Evolutionary conservation across 2,797 vertebrate species (phyloP).

Genomic region (Pangasius mekongensis): DNA sequence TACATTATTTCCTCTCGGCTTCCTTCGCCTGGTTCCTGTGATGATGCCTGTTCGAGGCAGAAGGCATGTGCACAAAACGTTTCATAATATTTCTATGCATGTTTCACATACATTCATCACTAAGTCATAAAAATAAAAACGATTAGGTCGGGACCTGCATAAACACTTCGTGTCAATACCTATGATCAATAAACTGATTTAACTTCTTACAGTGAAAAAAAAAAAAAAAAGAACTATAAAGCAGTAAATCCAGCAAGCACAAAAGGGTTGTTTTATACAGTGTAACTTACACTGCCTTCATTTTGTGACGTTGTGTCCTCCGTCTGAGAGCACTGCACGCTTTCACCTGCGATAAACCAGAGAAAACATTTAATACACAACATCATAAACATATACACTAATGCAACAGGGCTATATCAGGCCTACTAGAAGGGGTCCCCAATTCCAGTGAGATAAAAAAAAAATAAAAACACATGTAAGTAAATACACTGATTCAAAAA

Average conservation of each 20-base stretch:
- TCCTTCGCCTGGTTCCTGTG: neutral
- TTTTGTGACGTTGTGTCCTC: constrained; percentile 23
- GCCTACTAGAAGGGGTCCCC: neutral
- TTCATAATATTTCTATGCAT: neutral
- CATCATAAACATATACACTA: neutral
- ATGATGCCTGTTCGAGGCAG: neutral
- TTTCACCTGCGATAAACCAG: constrained; percentile 32
- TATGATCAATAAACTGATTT: neutral
- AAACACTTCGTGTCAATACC: neutral
- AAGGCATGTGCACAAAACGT: no score
- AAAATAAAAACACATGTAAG: neutral
- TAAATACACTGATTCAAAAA: neutral
- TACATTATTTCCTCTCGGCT: neutral
- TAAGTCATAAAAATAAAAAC: neutral
- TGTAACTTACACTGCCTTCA: constrained; percentile 43
- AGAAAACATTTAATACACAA: neutral
- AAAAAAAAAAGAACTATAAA: neutral
- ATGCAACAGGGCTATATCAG: neutral
- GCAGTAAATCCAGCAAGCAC: no score
- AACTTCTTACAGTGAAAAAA: neutral
- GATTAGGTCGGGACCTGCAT: neutral
- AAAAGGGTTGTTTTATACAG: neutral
- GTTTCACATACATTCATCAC: neutral
- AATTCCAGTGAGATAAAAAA: neutral
- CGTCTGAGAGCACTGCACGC: constrained; percentile 25